phyloP scores from a whole-genome alignment of 2,888 invertebrate genomes.

The Anorthoa munda region DNA sequence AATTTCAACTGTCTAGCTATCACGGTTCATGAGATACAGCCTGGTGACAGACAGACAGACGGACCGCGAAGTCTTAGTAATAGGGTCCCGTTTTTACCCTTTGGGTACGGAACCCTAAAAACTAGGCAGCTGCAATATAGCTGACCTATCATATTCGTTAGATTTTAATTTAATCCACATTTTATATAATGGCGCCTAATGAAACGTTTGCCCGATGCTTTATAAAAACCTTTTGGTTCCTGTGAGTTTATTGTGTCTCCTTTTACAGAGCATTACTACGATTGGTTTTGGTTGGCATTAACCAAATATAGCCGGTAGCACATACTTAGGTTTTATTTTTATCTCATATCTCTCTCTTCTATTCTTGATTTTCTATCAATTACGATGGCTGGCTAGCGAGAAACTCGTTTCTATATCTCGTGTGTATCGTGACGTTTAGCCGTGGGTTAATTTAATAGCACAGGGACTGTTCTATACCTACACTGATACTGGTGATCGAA shows the following conservation, averaged over 20 bases:
- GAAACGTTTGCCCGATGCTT: neutral
- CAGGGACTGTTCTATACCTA: neutral
- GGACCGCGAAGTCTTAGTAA: no score
- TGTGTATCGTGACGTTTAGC: neutral
- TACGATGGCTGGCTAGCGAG: neutral
- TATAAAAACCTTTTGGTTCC: neutral
- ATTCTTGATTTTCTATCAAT: neutral
- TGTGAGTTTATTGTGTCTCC: neutral
- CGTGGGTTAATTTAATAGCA: no score
- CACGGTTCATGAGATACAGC: no score
- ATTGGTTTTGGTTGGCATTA: neutral
- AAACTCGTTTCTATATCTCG: neutral
- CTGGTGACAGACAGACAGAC: no score
- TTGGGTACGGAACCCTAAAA: no score
- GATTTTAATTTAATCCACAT: constrained; percentile 16
- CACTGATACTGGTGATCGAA: neutral
- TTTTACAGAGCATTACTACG: no score
- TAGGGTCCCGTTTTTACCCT: no score
- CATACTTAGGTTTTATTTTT: neutral
- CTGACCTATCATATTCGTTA: constrained; percentile 11
- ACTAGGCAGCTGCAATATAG: constrained; percentile 32
- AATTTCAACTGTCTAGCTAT: no score
- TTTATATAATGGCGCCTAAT: constrained; percentile 4
- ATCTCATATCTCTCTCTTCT: neutral
- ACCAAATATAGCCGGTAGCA: neutral